phyloP scores from a whole-genome alignment of 2,888 invertebrate genomes.

The Portevinia maculata region DNA sequence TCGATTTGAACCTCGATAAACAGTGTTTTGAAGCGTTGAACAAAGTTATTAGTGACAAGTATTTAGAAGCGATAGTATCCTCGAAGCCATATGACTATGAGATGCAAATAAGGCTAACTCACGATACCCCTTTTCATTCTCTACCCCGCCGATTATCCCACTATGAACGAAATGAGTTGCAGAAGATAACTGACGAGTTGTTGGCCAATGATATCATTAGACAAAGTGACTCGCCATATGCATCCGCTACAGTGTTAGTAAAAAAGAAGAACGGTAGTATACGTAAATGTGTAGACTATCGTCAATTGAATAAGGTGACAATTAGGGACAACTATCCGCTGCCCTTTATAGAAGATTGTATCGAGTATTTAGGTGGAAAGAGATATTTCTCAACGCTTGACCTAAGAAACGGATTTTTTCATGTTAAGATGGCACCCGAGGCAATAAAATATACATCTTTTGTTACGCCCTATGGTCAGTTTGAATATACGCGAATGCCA shows the following conservation, averaged over 20 bases:
- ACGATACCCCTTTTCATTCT: conserved; percentile 34
- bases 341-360: conserved; percentile 57
- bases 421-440: conserved; percentile 64
- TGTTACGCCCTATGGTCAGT: conserved; percentile 73
- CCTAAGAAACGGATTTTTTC: conserved; percentile 68
- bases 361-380: conserved; percentile 57
- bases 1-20: conserved; percentile 12
- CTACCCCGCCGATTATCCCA: conserved; percentile 44
- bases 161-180: conserved; percentile 20
- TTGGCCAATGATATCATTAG: conserved; percentile 40
- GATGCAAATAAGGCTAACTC: conserved; percentile 40
- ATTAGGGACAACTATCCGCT: conserved; percentile 53
- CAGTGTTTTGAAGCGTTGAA: not conserved
- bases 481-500: conserved; percentile 61
- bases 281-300: conserved; percentile 34
- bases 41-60: conserved; percentile 9
- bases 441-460: conserved; percentile 71
- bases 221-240: conserved; percentile 46
- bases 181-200: conserved; percentile 49
- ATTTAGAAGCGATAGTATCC: conserved; percentile 15
- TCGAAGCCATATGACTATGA: conserved; percentile 32
- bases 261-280: conserved; percentile 45
- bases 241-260: conserved; percentile 29
- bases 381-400: conserved; percentile 68
- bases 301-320: conserved; percentile 32